These are phyloP conservation scores for Lagopus leucura DNA, from an alignment of 2,113 vertebrate genomes.

Conservation along the genomic window DNA sequence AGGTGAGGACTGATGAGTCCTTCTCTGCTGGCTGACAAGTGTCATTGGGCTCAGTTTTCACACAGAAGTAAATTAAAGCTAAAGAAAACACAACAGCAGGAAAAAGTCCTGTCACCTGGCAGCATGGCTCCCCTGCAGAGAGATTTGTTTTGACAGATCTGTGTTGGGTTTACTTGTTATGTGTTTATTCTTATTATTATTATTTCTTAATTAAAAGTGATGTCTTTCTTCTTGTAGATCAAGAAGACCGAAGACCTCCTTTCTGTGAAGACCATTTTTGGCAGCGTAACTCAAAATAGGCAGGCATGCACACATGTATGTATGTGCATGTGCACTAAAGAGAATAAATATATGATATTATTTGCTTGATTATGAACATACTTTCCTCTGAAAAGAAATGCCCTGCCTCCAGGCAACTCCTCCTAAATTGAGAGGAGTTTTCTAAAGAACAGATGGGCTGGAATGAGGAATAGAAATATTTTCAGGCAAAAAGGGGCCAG, in stretches of 20 bases:
- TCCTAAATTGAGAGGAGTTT: slow-evolving; percentile 45
- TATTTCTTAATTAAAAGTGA: slow-evolving; percentile 65
- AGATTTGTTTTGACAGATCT: slow-evolving; percentile 8
- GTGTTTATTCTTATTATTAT: too few species aligned
- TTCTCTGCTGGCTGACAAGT: neutral
- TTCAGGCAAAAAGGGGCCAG: slow-evolving; percentile 49
- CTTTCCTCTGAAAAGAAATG: neutral
- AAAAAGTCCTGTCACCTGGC: slow-evolving; percentile 1
- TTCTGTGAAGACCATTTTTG: slow-evolving; percentile 42
- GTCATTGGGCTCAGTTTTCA: neutral
- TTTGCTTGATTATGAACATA: slow-evolving; percentile 36
- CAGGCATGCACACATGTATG: neutral
- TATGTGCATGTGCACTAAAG: neutral
- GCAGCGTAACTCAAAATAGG: slow-evolving; percentile 42
- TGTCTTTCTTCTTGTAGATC: slow-evolving; percentile 20
- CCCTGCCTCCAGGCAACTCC: slow-evolving; percentile 18
- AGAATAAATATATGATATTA: neutral
- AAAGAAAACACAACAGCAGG: slow-evolving; percentile 26
- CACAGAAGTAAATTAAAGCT: slow-evolving; percentile 13
- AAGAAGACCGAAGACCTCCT: slow-evolving; percentile 11
- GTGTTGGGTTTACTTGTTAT: neutral
- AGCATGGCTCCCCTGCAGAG: slow-evolving; percentile 7
- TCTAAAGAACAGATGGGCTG: slow-evolving; percentile 66
- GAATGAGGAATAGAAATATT: slow-evolving; percentile 70
- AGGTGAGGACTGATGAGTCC: neutral